Percentiles rank a stretch among this genome's conserved stretches.
Evolutionary conservation across 2,888 invertebrate genomes (phyloP).

Genomic region (Melangyna quadrimaculata): DNA sequence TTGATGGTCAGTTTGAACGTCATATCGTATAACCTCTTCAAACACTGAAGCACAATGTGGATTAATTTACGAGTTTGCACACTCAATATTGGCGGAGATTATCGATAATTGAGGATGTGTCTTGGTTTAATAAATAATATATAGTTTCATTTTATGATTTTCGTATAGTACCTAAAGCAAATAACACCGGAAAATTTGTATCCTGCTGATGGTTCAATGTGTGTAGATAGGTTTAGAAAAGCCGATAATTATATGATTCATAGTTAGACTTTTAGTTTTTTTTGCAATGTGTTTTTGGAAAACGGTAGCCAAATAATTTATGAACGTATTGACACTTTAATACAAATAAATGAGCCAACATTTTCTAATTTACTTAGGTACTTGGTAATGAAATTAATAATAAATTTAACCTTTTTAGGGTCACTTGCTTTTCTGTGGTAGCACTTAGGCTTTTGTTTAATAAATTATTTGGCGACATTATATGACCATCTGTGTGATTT

Average conservation of each 20-base stretch:
- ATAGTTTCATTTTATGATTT: conserved; percentile 1
- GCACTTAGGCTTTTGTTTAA: too few species aligned
- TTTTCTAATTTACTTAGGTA: background rate
- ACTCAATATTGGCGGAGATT: conserved; percentile 17
- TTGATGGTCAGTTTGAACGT: background rate
- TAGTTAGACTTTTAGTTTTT: background rate
- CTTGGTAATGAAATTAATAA: background rate
- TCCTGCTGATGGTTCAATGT: too few species aligned
- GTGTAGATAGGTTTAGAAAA: background rate
- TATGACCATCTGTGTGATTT: too few species aligned
- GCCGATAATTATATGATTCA: background rate
- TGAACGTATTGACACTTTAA: background rate
- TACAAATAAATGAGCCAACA: background rate
- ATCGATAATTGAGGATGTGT: conserved; percentile 33
- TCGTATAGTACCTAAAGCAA: too few species aligned
- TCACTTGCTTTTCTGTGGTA: too few species aligned
- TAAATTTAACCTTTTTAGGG: too few species aligned
- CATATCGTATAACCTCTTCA: background rate
- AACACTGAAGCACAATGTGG: conserved; percentile 13
- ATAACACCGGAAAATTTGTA: background rate
- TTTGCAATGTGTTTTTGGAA: background rate
- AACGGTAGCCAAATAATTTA: background rate
- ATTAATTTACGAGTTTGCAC: conserved; percentile 15
- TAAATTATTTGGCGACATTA: too few species aligned
- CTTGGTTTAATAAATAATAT: conserved; percentile 16